Evolutionary conservation across 2,888 invertebrate species (phyloP), one percentile per base, ranked within the genome.

Genomic region (Cancer borealis): DNA sequence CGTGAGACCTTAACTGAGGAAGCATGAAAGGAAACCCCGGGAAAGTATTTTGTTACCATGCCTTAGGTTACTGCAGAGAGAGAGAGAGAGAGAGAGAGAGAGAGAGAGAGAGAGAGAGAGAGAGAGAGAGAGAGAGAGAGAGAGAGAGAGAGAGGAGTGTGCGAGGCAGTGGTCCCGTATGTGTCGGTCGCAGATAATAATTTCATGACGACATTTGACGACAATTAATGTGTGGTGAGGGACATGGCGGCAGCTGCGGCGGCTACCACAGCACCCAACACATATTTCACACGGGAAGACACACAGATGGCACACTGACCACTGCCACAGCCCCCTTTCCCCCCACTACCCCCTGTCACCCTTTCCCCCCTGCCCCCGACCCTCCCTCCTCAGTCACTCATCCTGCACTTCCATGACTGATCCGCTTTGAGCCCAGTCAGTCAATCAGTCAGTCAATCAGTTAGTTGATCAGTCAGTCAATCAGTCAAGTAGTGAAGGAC

Each of bases 191-290:
- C 66, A 46, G 66, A 91, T 93, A 92, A 93, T 89, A 73, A 92
- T 93, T 93, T 92, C 88, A 93, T 93, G 93, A 92, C 79, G 93
- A 93, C 93, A 93, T 93, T 93, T 93, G 93, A 91, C 88, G 88
- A 47, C 93, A 93, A 93, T 93, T 93, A 93, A 93, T 93, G 92
- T 73, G 90, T 90, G 49, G 66, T 54, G 93, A 26, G 90, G 87
- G 87, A 39, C 49, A 66, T 2, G 66, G 49, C 10, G 79, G 87
- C 84, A 49, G 87, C 87, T 90, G 88, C 21, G 88, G 47, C 88
- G 46, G n/a, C n/a, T 6, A 47, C 88, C 88, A 47, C 88, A 17
- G 39, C 17, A 39, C 30, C 91, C 60, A 26, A 92, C 88, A 88
- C 88, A 92, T 88, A 92, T 92, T 92, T 92, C 45, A 92, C 92